Conservation (phyloP, 2,113 vertebrate genomes). For the Cardinalis cardinalis region DNA sequence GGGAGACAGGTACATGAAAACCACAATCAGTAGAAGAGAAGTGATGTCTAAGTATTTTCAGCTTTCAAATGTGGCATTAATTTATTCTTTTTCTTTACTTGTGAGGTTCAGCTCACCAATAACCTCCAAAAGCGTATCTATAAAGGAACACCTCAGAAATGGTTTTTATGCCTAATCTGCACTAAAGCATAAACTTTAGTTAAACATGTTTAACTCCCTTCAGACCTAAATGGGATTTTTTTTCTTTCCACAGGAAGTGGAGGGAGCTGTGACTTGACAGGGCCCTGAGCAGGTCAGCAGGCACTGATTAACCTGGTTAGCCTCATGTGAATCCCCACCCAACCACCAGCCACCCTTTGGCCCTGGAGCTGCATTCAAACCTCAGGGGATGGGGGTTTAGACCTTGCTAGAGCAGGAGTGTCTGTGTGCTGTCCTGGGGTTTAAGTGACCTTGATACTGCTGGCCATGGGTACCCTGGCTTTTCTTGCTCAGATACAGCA, state of each 20-base stretch:
- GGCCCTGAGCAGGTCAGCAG: neutral
- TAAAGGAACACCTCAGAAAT: neutral
- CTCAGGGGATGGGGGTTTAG: fast-evolving
- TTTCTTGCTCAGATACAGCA: neutral
- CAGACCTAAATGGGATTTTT: neutral
- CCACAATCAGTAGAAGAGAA: neutral
- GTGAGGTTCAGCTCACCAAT: neutral
- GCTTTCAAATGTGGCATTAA: neutral
- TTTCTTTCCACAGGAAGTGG: neutral
- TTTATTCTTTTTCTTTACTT: neutral
- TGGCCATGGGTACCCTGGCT: fast-evolving
- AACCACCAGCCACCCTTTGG: too few species aligned
- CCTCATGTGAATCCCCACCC: neutral
- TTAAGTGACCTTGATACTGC: fast-evolving
- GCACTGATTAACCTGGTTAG: neutral
- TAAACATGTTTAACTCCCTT: neutral
- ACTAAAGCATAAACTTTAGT: neutral
- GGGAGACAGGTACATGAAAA: neutral
- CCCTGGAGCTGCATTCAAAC: neutral
- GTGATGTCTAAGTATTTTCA: neutral
- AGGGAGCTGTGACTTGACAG: neutral
- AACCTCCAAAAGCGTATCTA: neutral
- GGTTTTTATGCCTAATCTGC: neutral
- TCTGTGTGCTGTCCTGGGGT: fast-evolving
- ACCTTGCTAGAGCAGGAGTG: fast-evolving